phyloP scores from a whole-genome alignment of 2,888 invertebrate genomes.

The Caenorhabditis sinica region DNA sequence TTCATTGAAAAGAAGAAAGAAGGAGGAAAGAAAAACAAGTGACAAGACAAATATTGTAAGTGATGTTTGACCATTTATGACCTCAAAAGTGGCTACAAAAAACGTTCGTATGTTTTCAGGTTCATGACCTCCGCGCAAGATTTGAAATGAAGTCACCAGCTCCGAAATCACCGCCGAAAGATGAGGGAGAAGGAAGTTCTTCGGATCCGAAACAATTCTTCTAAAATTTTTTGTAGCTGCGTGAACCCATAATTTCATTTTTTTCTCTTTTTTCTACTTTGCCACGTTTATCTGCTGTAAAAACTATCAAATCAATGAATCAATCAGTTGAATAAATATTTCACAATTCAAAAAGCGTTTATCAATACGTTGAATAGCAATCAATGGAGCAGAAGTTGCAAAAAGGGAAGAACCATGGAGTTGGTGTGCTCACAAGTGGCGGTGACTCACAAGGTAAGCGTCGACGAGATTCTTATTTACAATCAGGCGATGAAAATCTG shows the following conservation, averaged over 20 bases:
- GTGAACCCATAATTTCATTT: background rate
- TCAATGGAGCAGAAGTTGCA: slow-evolving; percentile 42
- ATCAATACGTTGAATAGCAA: slow-evolving; percentile 30
- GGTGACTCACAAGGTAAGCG: slow-evolving; percentile 69
- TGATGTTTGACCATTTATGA: background rate
- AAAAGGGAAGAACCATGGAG: slow-evolving; percentile 52
- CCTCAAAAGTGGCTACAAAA: no score
- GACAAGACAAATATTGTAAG: slow-evolving; percentile 59
- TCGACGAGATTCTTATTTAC: background rate
- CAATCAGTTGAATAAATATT: slow-evolving; percentile 27
- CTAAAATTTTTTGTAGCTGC: slow-evolving; percentile 10
- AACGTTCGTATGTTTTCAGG: slow-evolving; percentile 38
- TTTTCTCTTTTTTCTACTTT: background rate
- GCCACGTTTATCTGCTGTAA: slow-evolving; percentile 3
- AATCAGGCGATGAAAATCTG: no score
- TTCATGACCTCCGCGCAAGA: slow-evolving; percentile 60
- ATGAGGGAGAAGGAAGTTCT: slow-evolving; percentile 41
- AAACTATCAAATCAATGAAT: background rate
- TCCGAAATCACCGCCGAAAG: slow-evolving; percentile 53
- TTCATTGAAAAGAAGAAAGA: slow-evolving; percentile 46
- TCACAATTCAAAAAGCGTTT: slow-evolving; percentile 15
- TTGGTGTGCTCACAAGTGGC: slow-evolving; percentile 71
- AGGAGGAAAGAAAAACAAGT: slow-evolving; percentile 35
- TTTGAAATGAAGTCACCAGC: slow-evolving; percentile 58
- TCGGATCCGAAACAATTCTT: slow-evolving; percentile 39